Evolutionary conservation across 2,113 vertebrate genomes (phyloP), one percentile per base, ranked within the genome.

Genomic region (Nesoenas mayeri): DNA sequence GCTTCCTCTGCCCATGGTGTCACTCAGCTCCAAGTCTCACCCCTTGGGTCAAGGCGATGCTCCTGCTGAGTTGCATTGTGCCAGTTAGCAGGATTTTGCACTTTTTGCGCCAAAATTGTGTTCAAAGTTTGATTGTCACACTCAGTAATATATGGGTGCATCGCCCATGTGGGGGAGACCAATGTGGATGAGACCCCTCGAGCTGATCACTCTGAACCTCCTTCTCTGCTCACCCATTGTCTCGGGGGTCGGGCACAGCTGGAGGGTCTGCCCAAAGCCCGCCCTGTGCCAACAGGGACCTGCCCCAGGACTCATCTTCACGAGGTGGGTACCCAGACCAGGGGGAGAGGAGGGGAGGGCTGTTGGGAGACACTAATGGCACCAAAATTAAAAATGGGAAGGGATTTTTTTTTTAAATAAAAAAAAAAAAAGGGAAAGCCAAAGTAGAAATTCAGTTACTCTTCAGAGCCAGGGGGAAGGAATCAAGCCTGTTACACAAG

Each of bases 281-380:
- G 38, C 6, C 8, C 6, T 1, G 7, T 31, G 50, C n/a, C 80
- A 77, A 28, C 9, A 3, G 53, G 26, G 25, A 82, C 28, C 50
- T 73, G 61, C 11, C n/a, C 31, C 12, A 10, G 71, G 40, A 73
- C 53, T 57, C 38, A 25, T 7, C 7, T 34, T 16, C 2, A 0
- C 1, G 5, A 14, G 17, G 5, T 12, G 5, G 7, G 8, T 32
- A 19, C 29, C 26, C 47, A 32, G 47, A 12, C 11, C 0, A 0
- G 3, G 21, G 9, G 8, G 10, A 36, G 48, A 60, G 11, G n/a
- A 62, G 40, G 34, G 2, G 29, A 7, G 26, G 25, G 25, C 36
- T 71, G 25, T 11, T 8, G 1, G 54, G 70, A 89, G 42, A 40
- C 42, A 32, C 17, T 51, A 25, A 10, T 7, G 1, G 38, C 1